Evolutionary conservation across 2,113 vertebrate genomes (phyloP).

Genomic region (Conger conger): DNA sequence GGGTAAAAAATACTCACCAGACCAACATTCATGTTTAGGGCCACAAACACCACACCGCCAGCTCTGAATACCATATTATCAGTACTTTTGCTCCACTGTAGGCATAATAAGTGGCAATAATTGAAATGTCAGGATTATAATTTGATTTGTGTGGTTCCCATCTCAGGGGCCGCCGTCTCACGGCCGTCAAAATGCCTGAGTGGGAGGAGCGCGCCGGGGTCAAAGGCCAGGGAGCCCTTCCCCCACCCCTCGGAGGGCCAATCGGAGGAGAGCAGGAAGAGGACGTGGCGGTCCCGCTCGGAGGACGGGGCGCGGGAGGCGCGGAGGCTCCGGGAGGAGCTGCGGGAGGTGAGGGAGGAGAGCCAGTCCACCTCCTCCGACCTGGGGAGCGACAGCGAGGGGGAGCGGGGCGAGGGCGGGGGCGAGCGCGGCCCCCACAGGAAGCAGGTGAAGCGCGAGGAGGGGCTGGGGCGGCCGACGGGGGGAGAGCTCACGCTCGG

Average conservation of each 20-base stretch:
- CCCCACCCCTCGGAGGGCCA: conserved; percentile 39
- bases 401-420: conserved; percentile 65
- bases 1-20: no score
- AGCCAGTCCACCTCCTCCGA: conserved; percentile 64
- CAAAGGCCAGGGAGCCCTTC: conserved; percentile 63
- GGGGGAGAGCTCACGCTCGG: conserved; percentile 42
- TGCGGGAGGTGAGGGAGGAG: conserved; percentile 55
- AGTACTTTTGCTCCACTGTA: no score
- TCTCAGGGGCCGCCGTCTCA: conserved; percentile 41
- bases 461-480: conserved; percentile 48
- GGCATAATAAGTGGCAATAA: no score
- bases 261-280: conserved; percentile 67
- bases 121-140: no score
- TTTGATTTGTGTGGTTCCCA: not conserved
- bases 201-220: conserved; percentile 55
- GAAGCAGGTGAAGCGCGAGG: conserved; percentile 74
- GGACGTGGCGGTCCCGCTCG: conserved; percentile 58
- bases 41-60: no score
- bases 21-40: no score
- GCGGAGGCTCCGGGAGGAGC: conserved; percentile 61
- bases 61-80: no score
- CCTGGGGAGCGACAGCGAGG: conserved; percentile 66
- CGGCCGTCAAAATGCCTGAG: conserved; percentile 54
- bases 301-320: conserved; percentile 62
- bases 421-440: conserved; percentile 45